Conservation (phyloP, 2,888 invertebrate species). For the Drosophila meridionalis region DNA sequence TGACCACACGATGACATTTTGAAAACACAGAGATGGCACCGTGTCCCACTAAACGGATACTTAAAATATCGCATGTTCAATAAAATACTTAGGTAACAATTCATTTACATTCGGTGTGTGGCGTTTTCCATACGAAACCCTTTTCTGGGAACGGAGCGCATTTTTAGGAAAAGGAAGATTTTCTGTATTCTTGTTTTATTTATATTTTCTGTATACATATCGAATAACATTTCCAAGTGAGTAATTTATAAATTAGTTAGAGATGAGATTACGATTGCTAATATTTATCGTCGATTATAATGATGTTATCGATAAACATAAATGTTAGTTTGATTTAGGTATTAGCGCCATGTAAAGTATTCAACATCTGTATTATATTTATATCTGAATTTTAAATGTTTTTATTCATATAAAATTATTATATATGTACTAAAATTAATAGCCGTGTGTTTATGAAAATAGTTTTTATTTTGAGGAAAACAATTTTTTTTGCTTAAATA, state of each 20-base stretch:
- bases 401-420: too few relatives aligned
- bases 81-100: neutral
- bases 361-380: too few relatives aligned
- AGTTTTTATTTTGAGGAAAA: slow-evolving; percentile 9
- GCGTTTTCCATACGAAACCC: too few relatives aligned
- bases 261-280: neutral
- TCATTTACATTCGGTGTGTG: too few relatives aligned
- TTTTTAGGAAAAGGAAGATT: too few relatives aligned
- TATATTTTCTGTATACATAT: neutral
- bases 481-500: neutral
- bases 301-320: neutral
- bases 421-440: neutral
- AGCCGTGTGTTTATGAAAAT: slow-evolving; percentile 13
- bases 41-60: neutral
- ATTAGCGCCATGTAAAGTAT: too few relatives aligned
- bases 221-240: neutral
- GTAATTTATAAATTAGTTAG: neutral
- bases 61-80: neutral
- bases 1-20: slow-evolving; percentile 25
- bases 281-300: neutral
- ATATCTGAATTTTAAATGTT: too few relatives aligned
- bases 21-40: slow-evolving; percentile 26
- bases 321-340: neutral
- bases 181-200: too few relatives aligned
- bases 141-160: too few relatives aligned